These are phyloP conservation scores for Diploptera punctata DNA, from an alignment of 2,888 invertebrate species.

Conservation along the genomic window DNA sequence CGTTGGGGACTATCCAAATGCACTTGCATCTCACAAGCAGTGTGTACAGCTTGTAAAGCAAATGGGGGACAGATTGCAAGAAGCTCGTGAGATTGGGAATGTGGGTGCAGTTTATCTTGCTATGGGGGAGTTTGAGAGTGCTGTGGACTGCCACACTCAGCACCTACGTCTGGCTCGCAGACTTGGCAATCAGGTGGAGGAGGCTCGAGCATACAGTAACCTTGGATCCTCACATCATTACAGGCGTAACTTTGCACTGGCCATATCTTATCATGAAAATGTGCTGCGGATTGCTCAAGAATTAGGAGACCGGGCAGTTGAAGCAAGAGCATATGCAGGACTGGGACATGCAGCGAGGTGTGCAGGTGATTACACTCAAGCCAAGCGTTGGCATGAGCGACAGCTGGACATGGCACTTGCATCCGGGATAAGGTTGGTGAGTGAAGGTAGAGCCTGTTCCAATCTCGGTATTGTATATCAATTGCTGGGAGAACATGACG, in stretches of 20 bases:
- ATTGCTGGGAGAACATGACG: conserved; percentile 89
- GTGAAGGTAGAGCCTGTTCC: conserved; percentile 92
- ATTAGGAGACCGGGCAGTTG: conserved; percentile 87
- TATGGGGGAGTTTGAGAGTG: conserved; percentile 96
- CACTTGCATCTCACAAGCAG: conserved; percentile 95
- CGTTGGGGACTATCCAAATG: conserved; percentile 95
- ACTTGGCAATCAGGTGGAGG: conserved; percentile 91
- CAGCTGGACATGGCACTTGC: conserved; percentile 93
- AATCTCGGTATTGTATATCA: conserved; percentile 95
- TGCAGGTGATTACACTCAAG: conserved; percentile 65
- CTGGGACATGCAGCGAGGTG: conserved; percentile 91
- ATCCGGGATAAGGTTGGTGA: conserved; percentile 91
- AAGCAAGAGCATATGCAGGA: conserved; percentile 96
- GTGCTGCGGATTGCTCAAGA: conserved; percentile 91
- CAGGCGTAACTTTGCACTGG: conserved; percentile 89
- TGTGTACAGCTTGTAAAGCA: conserved; percentile 96
- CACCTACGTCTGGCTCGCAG: conserved; percentile 89
- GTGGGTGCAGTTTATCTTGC: conserved; percentile 96
- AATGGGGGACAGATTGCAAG: conserved; percentile 89
- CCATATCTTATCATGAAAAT: conserved; percentile 93
- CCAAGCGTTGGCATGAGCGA: conserved; percentile 95
- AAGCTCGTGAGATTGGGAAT: conserved; percentile 96
- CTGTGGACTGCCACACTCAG: conserved; percentile 95
- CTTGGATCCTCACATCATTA: conserved; percentile 95
- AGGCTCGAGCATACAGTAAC: conserved; percentile 94